A percentile compares a stretch with the other conserved stretches of the same genome.
phyloP scores from a whole-genome alignment of 2,113 vertebrate genomes.

The Erythrocercus mccallii region DNA sequence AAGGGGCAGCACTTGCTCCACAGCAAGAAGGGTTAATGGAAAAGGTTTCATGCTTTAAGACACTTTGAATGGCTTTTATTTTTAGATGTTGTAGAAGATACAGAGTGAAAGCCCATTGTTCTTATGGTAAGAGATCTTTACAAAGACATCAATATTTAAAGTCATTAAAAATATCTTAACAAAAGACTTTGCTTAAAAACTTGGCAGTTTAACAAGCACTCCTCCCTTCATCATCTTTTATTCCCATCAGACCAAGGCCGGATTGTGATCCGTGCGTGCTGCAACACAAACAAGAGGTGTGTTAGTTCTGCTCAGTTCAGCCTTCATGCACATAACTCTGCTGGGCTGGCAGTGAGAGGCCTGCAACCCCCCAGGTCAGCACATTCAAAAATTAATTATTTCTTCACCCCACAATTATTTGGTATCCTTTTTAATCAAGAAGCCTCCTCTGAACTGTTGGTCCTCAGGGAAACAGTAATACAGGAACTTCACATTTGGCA shows the following conservation, averaged over 20 bases:
- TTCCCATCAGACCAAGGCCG: slow-evolving; percentile 71
- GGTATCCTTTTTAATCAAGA: background rate
- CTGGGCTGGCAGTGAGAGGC: background rate
- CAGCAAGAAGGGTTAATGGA: background rate
- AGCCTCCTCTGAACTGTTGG: background rate
- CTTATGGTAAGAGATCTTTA: background rate
- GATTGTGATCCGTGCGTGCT: slow-evolving; percentile 33
- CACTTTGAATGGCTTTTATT: slow-evolving; percentile 56
- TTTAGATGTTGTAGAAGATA: slow-evolving; percentile 21
- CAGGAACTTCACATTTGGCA: background rate
- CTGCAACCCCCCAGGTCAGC: background rate
- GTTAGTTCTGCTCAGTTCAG: background rate
- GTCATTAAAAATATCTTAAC: slow-evolving; percentile 43
- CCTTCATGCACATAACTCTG: background rate
- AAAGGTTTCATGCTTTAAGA: background rate
- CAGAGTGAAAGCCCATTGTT: slow-evolving; percentile 38
- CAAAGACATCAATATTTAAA: slow-evolving; percentile 43
- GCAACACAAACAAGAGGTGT: slow-evolving; percentile 23
- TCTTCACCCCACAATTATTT: background rate
- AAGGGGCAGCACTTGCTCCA: too few species aligned
- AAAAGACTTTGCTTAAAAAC: slow-evolving; percentile 41
- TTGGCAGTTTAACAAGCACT: slow-evolving; percentile 39
- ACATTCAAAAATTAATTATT: rapidly evolving
- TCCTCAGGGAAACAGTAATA: background rate
- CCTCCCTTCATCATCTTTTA: slow-evolving; percentile 59